Conservation (phyloP, 2,888 invertebrate genomes). For the Aleiodes alternator region DNA sequence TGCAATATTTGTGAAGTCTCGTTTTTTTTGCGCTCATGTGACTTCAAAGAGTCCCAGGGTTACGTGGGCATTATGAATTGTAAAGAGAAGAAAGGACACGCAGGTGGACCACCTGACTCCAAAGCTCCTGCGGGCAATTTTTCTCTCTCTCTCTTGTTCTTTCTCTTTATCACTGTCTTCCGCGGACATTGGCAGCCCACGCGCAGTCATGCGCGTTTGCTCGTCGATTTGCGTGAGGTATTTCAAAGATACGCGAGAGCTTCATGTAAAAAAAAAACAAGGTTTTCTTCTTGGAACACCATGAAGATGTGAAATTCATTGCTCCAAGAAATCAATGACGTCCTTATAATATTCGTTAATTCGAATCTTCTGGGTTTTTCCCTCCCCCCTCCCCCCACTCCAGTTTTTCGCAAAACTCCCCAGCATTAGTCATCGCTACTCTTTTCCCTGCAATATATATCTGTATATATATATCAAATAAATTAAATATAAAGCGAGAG, state of each 20-base stretch:
- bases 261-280: neutral
- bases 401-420: neutral
- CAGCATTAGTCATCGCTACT: too few species aligned
- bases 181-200: conserved; percentile 2
- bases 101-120: conserved; percentile 43
- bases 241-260: conserved; percentile 8
- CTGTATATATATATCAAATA: too few species aligned
- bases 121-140: conserved; percentile 10
- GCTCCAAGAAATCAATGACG: conserved; percentile 29
- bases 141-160: conserved; percentile 29
- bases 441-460: too few species aligned
- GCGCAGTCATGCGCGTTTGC: conserved; percentile 44
- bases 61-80: neutral
- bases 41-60: conserved; percentile 2
- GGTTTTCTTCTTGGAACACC: conserved; percentile 22
- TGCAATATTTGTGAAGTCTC: conserved; percentile 4
- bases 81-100: conserved; percentile 15
- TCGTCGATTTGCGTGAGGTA: conserved; percentile 36
- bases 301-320: conserved; percentile 4
- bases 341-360: neutral
- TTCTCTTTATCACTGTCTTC: conserved; percentile 39
- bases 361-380: neutral
- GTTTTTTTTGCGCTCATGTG: conserved; percentile 1
- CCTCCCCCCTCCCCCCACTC: neutral
- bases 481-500: neutral